These are phyloP conservation scores for Pseudomyrmex cubaensis DNA, from an alignment of 1,140 invertebrate species.

Conservation along the genomic window DNA sequence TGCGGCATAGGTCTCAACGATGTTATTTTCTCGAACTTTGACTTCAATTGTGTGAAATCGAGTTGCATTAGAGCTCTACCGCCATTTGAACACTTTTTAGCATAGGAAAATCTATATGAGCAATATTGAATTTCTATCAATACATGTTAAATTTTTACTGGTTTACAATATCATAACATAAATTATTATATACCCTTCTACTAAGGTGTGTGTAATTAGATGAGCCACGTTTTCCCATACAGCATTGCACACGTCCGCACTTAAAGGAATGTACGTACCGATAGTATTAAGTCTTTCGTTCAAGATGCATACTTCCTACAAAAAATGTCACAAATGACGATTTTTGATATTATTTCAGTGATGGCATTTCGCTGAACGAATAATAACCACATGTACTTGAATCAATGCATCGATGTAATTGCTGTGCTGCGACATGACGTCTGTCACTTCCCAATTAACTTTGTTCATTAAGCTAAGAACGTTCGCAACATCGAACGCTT, in stretches of 20 bases:
- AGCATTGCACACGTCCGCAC: slow-evolving; percentile 88
- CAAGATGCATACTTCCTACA: slow-evolving; percentile 92
- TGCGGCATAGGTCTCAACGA: slow-evolving; percentile 94
- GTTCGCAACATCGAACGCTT: slow-evolving; percentile 92
- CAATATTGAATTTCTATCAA: neutral
- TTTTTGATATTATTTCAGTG: neutral
- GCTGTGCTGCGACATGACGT: slow-evolving; percentile 98
- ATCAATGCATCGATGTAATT: slow-evolving; percentile 92
- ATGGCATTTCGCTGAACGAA: neutral
- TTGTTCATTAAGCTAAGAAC: slow-evolving; percentile 94
- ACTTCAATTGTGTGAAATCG: slow-evolving; percentile 97
- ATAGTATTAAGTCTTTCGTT: slow-evolving; percentile 91
- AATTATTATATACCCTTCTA: slow-evolving; percentile 92
- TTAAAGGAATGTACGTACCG: slow-evolving; percentile 88
- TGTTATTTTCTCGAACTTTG: slow-evolving; percentile 95
- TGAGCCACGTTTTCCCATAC: slow-evolving; percentile 96
- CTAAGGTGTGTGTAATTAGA: slow-evolving; percentile 93
- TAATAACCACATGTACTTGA: slow-evolving; percentile 81
- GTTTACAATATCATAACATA: slow-evolving; percentile 18
- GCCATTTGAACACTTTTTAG: slow-evolving; percentile 97
- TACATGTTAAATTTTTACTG: neutral
- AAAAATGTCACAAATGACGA: slow-evolving; percentile 1
- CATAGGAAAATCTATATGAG: slow-evolving; percentile 91
- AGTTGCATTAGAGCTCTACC: slow-evolving; percentile 98
- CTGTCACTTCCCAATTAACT: slow-evolving; percentile 98